These are phyloP conservation scores for Sus scrofa DNA, from an alignment of 2,113 vertebrate species.

Conservation along the genomic window DNA sequence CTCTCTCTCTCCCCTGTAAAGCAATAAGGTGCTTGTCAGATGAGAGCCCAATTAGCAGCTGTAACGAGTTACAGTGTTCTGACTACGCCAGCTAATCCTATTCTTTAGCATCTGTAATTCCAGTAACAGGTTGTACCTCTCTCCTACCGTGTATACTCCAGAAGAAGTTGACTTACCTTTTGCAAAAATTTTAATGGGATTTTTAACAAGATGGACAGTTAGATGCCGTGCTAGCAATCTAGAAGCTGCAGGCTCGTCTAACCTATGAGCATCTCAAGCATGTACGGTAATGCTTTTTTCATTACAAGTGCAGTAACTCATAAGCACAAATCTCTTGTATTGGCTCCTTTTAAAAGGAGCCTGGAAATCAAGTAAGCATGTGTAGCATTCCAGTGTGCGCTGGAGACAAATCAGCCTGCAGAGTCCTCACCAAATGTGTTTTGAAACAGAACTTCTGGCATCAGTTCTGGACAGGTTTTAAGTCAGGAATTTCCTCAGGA, in stretches of 20 bases:
- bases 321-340: slow-evolving; percentile 81
- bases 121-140: slow-evolving; percentile 72
- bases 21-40: slow-evolving; percentile 84
- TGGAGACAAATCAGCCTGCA: slow-evolving; percentile 2
- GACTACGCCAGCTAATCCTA: slow-evolving; percentile 72
- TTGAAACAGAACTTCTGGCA: slow-evolving; percentile 76
- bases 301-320: slow-evolving; percentile 84
- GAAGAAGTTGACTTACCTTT: slow-evolving; percentile 82
- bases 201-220: slow-evolving; percentile 82
- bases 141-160: background rate
- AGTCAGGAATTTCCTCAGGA: slow-evolving; percentile 62
- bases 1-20: slow-evolving; percentile 72
- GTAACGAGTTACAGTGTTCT: slow-evolving; percentile 76
- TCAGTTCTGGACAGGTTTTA: slow-evolving; percentile 49
- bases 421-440: slow-evolving; percentile 57
- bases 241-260: slow-evolving; percentile 76
- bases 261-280: slow-evolving; percentile 76
- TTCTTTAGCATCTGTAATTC: slow-evolving; percentile 83
- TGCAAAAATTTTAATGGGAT: slow-evolving; percentile 83
- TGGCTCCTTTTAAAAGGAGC: slow-evolving; percentile 82
- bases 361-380: slow-evolving; percentile 80
- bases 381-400: slow-evolving; percentile 57
- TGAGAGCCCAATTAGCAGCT: slow-evolving; percentile 79
- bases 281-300: slow-evolving; percentile 83
- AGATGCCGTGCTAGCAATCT: slow-evolving; percentile 76